A percentile compares a stretch with the other conserved stretches of the same genome.
Conservation (phyloP, 2,113 vertebrate species). For the Oncorhynchus nerka region DNA sequence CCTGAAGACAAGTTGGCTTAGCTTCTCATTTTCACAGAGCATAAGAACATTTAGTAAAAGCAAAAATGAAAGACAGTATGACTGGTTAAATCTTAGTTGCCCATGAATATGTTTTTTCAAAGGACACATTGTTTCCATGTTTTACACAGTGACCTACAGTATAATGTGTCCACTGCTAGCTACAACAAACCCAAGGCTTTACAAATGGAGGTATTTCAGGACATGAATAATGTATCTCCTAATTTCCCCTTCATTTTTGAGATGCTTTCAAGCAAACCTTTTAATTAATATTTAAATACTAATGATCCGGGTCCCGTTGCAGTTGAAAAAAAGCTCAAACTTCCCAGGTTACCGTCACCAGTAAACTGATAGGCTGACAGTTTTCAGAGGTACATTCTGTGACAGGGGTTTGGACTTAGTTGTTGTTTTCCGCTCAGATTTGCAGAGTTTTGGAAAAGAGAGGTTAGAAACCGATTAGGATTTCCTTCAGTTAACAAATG, state of each 20-base stretch:
- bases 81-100: neutral
- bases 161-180: slow-evolving; percentile 3
- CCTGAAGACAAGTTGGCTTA: slow-evolving; percentile 44
- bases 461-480: slow-evolving; percentile 24
- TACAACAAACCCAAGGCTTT: neutral
- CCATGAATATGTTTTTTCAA: neutral
- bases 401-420: neutral
- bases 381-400: slow-evolving; percentile 20
- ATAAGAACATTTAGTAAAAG: slow-evolving; percentile 9
- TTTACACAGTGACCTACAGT: neutral
- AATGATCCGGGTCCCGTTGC: slow-evolving; percentile 34
- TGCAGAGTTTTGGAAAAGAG: slow-evolving; percentile 35
- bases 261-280: slow-evolving; percentile 35
- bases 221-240: slow-evolving; percentile 45
- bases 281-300: slow-evolving; percentile 58
- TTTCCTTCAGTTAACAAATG: slow-evolving; percentile 45
- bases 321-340: neutral
- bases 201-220: neutral
- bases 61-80: slow-evolving; percentile 1
- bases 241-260: slow-evolving; percentile 40
- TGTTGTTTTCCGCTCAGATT: slow-evolving; percentile 37
- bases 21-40: slow-evolving; percentile 25
- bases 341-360: slow-evolving; percentile 16
- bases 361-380: slow-evolving; percentile 23
- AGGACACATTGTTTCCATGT: no score